Conservation (phyloP, 1,140 invertebrate species). For the Acyrthosiphon pisum region DNA sequence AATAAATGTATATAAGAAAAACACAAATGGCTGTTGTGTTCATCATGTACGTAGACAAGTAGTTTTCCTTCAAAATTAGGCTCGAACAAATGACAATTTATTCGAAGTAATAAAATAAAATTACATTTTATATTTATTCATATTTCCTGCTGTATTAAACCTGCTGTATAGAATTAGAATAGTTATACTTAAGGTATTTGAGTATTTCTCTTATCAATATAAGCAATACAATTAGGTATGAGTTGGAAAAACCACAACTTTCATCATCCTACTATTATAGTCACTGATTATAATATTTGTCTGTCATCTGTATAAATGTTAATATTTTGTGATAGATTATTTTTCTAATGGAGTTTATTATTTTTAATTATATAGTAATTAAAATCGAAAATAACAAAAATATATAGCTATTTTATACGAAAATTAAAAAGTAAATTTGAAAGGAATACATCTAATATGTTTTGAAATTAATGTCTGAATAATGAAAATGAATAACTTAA, state of each 20-base stretch:
- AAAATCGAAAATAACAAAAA: background rate
- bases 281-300: background rate
- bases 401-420: background rate
- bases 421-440: slow-evolving; percentile 14
- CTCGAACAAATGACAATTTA: background rate
- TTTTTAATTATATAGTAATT: background rate
- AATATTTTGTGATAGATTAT: background rate
- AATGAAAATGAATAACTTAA: background rate
- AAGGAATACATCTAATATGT: background rate
- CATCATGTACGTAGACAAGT: background rate
- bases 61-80: slow-evolving; percentile 22
- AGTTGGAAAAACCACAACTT: background rate
- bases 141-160: background rate
- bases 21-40: background rate
- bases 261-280: background rate
- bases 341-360: background rate
- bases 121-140: slow-evolving; percentile 16
- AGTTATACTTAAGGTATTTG: background rate
- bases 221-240: background rate
- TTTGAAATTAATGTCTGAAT: background rate
- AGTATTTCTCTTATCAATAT: background rate
- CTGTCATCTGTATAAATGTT: background rate
- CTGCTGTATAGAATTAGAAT: background rate
- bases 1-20: background rate
- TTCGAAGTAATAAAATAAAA: background rate